phyloP scores from a whole-genome alignment of 2,888 invertebrate species.

The Melieria crassipennis region DNA sequence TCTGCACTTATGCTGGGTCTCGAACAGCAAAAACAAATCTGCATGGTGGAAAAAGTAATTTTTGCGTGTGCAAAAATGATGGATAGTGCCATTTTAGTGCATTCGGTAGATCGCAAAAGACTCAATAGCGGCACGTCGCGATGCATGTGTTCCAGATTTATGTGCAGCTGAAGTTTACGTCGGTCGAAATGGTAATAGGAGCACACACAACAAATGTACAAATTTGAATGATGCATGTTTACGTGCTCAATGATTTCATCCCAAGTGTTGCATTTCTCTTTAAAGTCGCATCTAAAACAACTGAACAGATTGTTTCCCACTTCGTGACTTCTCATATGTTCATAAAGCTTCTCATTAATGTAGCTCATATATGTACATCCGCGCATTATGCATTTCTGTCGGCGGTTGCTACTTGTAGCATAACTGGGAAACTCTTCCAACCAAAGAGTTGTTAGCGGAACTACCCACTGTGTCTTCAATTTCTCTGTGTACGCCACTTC shows the following conservation, averaged over 20 bases:
- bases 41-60: conserved; percentile 42
- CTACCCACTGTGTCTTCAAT: conserved; percentile 37
- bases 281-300: conserved; percentile 39
- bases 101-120: conserved; percentile 20
- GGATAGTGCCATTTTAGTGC: conserved; percentile 19
- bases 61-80: conserved; percentile 37
- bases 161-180: conserved; percentile 32
- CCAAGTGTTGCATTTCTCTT: conserved; percentile 31
- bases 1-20: conserved; percentile 30
- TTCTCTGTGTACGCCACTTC: conserved; percentile 25
- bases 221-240: conserved; percentile 35
- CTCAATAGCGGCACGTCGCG: conserved; percentile 43
- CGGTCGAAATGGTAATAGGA: conserved; percentile 31
- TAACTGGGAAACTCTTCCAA: conserved; percentile 38
- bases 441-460: conserved; percentile 35
- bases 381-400: conserved; percentile 34
- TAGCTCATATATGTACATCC: conserved; percentile 36
- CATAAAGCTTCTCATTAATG: conserved; percentile 29
- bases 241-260: conserved; percentile 40
- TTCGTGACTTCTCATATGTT: conserved; percentile 34
- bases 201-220: conserved; percentile 42
- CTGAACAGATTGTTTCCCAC: conserved; percentile 32
- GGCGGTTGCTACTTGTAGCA: conserved; percentile 14
- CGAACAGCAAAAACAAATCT: conserved; percentile 41
- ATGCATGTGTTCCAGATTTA: conserved; percentile 36